Conservation (phyloP, 2,113 vertebrate genomes). For the Platanista minor region DNA sequence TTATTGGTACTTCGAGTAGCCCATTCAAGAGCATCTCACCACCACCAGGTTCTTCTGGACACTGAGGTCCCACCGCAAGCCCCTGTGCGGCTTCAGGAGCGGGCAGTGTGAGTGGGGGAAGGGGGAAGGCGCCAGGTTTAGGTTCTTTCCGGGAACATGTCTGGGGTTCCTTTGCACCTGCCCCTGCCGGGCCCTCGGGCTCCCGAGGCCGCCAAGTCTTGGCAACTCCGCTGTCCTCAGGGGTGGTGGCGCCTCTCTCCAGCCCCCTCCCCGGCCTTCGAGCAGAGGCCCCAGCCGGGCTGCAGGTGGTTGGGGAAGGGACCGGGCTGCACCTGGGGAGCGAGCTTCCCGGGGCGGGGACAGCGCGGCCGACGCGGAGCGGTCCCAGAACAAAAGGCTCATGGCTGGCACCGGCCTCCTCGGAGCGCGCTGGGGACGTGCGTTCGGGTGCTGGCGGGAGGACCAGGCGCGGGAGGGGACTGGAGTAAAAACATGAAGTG, state of each 20-base stretch:
- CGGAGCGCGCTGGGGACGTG: neutral
- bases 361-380: neutral
- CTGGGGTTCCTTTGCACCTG: neutral
- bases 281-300: neutral
- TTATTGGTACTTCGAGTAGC: neutral
- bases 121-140: neutral
- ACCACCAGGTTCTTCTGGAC: neutral
- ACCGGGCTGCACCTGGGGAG: conserved; percentile 36
- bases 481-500: conserved; percentile 48
- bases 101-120: neutral
- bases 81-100: neutral
- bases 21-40: neutral
- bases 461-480: neutral
- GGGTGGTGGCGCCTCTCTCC: neutral
- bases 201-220: neutral
- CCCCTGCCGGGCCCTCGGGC: neutral
- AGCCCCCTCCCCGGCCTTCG: neutral
- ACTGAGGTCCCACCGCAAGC: neutral
- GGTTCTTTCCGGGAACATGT: neutral
- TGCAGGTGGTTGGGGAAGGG: conserved; percentile 53
- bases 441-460: conserved; percentile 44
- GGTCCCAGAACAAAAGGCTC: conserved; percentile 72
- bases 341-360: neutral
- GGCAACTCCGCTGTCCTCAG: neutral
- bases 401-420: conserved; percentile 61